phyloP scores from a whole-genome alignment of 2,888 invertebrate genomes.

The Zygaena filipendulae region DNA sequence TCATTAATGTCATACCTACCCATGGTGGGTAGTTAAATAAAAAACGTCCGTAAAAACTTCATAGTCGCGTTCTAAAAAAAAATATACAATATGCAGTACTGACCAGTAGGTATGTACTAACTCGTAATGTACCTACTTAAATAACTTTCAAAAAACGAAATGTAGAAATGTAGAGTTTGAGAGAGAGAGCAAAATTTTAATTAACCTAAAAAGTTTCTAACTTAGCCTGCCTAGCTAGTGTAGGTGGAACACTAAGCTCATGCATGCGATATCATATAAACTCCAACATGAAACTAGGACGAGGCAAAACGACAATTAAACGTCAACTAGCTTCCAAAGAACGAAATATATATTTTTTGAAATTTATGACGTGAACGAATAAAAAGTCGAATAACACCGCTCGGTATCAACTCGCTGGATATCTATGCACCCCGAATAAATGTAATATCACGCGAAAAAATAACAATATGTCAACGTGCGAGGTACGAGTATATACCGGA shows the following conservation, averaged over 20 bases:
- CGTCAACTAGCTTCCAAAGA: conserved; percentile 30
- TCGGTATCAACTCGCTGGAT: conserved; percentile 35
- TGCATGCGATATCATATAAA: conserved; percentile 19
- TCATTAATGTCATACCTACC: too few relatives aligned
- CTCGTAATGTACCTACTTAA: too few relatives aligned
- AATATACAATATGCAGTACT: too few relatives aligned
- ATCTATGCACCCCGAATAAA: conserved; percentile 39
- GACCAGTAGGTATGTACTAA: too few relatives aligned
- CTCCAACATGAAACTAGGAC: conserved; percentile 31
- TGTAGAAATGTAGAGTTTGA: too few relatives aligned
- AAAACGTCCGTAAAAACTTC: too few relatives aligned
- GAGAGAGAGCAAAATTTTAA: conserved; percentile 29
- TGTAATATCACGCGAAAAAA: conserved; percentile 39
- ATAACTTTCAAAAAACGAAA: too few relatives aligned
- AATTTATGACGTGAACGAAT: conserved; percentile 36
- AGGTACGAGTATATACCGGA: too few relatives aligned
- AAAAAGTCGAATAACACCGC: conserved; percentile 40
- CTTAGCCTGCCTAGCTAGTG: conserved; percentile 23
- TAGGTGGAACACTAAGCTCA: too few relatives aligned
- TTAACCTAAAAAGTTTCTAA: conserved; percentile 30
- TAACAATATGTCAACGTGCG: conserved; percentile 33
- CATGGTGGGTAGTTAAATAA: too few relatives aligned
- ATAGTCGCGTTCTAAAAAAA: too few relatives aligned
- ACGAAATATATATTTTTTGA: conserved; percentile 42
- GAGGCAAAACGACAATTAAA: conserved; percentile 36